These are phyloP conservation scores for Brachypodius melanocephalos DNA, from an alignment of 2,113 vertebrate species.

Conservation along the genomic window DNA sequence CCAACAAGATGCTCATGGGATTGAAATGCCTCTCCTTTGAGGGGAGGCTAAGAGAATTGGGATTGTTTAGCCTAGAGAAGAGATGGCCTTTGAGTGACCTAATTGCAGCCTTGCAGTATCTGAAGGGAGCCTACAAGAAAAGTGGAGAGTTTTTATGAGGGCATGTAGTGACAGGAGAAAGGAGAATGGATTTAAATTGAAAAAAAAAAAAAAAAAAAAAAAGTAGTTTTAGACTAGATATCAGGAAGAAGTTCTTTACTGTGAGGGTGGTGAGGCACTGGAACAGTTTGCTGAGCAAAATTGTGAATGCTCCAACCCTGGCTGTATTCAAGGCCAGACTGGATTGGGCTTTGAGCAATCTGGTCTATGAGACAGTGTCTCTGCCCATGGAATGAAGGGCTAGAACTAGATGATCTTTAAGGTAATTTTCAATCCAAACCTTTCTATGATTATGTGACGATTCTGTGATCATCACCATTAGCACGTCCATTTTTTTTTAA, in stretches of 20 bases:
- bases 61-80: background rate
- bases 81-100: background rate
- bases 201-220: background rate
- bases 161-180: background rate
- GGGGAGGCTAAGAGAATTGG: background rate
- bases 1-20: no score
- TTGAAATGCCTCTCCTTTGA: background rate
- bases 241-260: background rate
- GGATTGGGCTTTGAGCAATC: background rate
- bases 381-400: accelerated
- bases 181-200: background rate
- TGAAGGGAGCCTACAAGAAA: background rate
- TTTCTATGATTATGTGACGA: background rate
- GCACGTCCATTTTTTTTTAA: background rate
- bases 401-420: background rate
- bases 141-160: background rate
- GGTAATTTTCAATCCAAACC: background rate
- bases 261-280: background rate
- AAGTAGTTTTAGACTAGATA: background rate
- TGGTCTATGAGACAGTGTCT: no score
- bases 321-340: background rate
- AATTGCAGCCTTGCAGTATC: background rate
- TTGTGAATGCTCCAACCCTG: background rate
- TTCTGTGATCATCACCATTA: background rate
- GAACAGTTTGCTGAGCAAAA: background rate